Base-by-base conservation (phyloP, 2,888 invertebrate genomes). In the Calliphora vomitoria region DNA sequence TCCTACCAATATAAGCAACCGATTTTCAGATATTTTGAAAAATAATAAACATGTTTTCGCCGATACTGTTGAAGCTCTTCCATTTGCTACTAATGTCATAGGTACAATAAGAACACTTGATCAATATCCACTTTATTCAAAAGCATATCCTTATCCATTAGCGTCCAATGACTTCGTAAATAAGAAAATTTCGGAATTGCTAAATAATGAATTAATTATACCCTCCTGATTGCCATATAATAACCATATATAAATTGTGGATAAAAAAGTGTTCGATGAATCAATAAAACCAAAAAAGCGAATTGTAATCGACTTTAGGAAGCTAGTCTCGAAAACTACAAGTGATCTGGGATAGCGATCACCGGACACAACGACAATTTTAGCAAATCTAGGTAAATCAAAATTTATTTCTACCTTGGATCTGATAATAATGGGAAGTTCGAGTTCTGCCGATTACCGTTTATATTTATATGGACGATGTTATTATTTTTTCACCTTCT, bases 371-470 rank as follows among this genome's bases (percentile, higher is more conserved):
- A 38, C 55, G 3, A 20, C 47, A 15, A 79, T 84, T 47, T 60
- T 75, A 11, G 53, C 74, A 3, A 86, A 86, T 78, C 31, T 78
- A 64, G 66, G 66, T 44, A 44, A 44, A 44, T 44, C 13, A 10
- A 71, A 6, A n/a, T 81, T 64, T 31, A 55, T 78, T 78, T 31
- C 85, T 25, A 80, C 80, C 5, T 68, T 79, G 55, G 76, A 60
- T 60, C 11, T 80, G 55, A 81, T 13, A 90, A 89, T 44, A 71
- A 85, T 10, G 93, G 92, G 35, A 93, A 93, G 82, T 93, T 90
- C 69, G 91, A 93, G 86, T 93, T 90, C 74, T 88, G 83, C 8
- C 78, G 92, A 25, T 91, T 93, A 91, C 92, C 92, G 0, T 92
- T 93, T 87, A 88, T 58, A 87, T 88, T 0, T 88, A 89, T 55